A percentile compares a stretch with the other conserved stretches of the same genome.
phyloP scores from a whole-genome alignment of 2,113 vertebrate genomes.

The Dasyprocta punctata region DNA sequence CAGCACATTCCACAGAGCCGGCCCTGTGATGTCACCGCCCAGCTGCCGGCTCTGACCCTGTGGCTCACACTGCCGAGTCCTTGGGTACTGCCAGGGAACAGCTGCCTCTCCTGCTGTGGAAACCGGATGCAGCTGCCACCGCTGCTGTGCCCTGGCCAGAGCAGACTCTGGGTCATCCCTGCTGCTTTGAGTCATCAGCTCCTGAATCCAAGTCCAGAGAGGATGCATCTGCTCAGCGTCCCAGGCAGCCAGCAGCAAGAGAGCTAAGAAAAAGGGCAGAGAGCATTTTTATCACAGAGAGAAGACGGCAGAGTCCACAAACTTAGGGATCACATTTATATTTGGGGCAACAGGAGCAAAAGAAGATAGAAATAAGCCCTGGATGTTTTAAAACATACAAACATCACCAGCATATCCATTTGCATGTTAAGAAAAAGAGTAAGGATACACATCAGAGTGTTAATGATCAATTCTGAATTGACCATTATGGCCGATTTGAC shows the following conservation, averaged over 20 bases:
- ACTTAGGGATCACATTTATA: not conserved
- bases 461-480: conserved; percentile 20
- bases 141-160: conserved; percentile 35
- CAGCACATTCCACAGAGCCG: conserved; percentile 16
- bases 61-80: not conserved
- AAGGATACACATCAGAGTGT: not conserved
- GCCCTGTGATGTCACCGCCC: conserved; percentile 38
- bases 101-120: conserved; percentile 65
- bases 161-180: conserved; percentile 66
- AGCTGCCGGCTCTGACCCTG: not conserved
- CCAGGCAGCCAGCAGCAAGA: not conserved
- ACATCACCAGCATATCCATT: not conserved
- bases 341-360: not conserved
- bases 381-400: conserved; percentile 22
- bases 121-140: conserved; percentile 78
- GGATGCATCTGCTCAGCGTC: conserved; percentile 68
- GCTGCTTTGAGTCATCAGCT: conserved; percentile 69
- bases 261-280: not conserved
- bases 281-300: not conserved
- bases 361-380: not conserved
- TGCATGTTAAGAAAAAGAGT: not conserved
- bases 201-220: conserved; percentile 63
- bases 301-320: not conserved
- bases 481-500: not conserved
- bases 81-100: conserved; percentile 46